Conservation (phyloP, 2,888 invertebrate species). For the Tipula unca region DNA sequence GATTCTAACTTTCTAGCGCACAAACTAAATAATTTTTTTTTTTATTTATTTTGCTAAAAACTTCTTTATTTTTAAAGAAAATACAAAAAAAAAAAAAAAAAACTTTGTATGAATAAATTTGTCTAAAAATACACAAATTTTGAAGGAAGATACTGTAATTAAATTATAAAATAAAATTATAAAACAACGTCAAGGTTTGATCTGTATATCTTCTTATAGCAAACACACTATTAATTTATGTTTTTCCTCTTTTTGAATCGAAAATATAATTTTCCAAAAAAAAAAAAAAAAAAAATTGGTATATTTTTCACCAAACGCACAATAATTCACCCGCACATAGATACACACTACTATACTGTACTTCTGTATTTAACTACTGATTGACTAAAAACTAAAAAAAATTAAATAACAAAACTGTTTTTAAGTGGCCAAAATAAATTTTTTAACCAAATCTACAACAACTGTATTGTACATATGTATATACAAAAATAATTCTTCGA, state of each 20-base stretch:
- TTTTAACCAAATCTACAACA: neutral
- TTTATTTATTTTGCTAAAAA: neutral
- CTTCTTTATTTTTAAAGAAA: neutral
- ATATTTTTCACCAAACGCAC: neutral
- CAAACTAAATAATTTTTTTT: neutral
- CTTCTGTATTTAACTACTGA: neutral
- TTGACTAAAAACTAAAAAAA: neutral
- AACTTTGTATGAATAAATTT: neutral
- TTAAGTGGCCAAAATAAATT: neutral
- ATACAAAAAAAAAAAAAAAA: neutral
- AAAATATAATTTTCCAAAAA: neutral
- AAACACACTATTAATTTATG: neutral
- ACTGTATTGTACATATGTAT: no score
- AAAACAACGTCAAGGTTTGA: neutral
- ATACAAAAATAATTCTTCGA: neutral
- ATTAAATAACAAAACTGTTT: neutral
- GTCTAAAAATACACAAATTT: slow-evolving; percentile 14
- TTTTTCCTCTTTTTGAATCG: neutral
- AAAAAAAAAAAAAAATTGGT: neutral
- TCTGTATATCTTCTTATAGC: neutral
- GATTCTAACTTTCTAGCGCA: neutral
- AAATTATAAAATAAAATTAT: neutral
- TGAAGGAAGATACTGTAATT: neutral
- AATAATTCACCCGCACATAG: neutral
- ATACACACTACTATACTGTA: neutral